These are phyloP conservation scores for Aspiorhynchus laticeps DNA, from an alignment of 2,113 vertebrate species.

Conservation along the genomic window DNA sequence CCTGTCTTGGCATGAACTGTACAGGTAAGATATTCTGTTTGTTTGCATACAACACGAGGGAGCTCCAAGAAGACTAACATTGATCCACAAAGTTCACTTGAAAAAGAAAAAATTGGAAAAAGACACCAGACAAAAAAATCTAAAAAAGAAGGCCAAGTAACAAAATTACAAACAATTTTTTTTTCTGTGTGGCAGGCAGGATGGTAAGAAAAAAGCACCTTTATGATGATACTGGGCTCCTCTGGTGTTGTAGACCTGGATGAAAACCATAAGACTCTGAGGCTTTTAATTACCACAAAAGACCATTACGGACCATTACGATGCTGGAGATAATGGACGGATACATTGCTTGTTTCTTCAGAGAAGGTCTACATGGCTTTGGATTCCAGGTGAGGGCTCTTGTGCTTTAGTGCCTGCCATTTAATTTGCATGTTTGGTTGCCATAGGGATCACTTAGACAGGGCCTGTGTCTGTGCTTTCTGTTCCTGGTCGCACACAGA, in stretches of 20 bases:
- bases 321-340: conserved; percentile 9
- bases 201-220: conserved; percentile 70
- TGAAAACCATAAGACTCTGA: conserved; percentile 39
- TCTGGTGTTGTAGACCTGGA: conserved; percentile 52
- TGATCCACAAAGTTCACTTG: conserved; percentile 67
- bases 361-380: conserved; percentile 47
- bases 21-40: conserved; percentile 56
- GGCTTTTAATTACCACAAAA: conserved; percentile 23
- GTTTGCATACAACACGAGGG: conserved; percentile 56
- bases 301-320: conserved; percentile 2
- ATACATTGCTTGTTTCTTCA: conserved; percentile 7
- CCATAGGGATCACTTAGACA: conserved; percentile 27
- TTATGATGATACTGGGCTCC: conserved; percentile 62
- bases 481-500: conserved; percentile 14
- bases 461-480: conserved; percentile 3
- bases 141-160: conserved; percentile 71
- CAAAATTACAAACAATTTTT: too few relatives aligned
- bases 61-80: conserved; percentile 52
- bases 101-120: conserved; percentile 57
- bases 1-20: conserved; percentile 64
- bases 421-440: conserved; percentile 53
- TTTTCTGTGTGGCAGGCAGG: conserved; percentile 49
- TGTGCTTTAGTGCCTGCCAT: conserved; percentile 68
- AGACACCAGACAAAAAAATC: conserved; percentile 38
- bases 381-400: conserved; percentile 64